Evolutionary conservation across 2,113 vertebrate species (phyloP).

Genomic region (Heloderma charlesbogerti): DNA sequence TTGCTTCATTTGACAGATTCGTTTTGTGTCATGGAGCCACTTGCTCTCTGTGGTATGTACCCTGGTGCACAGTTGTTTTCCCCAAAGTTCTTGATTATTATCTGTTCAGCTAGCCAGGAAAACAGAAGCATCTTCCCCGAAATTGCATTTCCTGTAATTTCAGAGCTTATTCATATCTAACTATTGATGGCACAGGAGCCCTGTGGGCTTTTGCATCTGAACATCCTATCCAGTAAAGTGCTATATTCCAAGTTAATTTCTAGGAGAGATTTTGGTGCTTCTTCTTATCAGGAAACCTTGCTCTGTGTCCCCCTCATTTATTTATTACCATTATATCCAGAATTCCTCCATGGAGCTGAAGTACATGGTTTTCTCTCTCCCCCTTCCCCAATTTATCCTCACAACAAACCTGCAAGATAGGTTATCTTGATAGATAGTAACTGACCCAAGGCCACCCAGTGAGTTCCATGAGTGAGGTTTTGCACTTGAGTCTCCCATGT

Average conservation of each 20-base stretch:
- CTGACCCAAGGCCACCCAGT: background rate
- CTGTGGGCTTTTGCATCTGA: background rate
- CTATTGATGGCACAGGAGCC: background rate
- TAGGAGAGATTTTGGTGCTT: background rate
- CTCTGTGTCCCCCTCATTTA: background rate
- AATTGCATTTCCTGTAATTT: background rate
- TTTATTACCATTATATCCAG: background rate
- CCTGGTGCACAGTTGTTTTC: background rate
- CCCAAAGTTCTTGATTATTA: background rate
- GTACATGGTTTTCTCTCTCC: background rate
- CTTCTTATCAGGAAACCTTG: background rate
- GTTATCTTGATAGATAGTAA: background rate
- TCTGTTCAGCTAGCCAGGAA: background rate
- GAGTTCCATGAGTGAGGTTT: background rate
- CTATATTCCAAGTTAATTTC: background rate
- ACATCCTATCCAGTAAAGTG: background rate
- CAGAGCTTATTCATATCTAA: background rate
- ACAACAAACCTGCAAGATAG: background rate
- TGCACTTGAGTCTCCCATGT: background rate
- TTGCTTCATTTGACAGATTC: background rate
- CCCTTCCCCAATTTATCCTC: background rate
- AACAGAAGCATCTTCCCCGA: constrained; percentile 1
- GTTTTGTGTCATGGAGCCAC: background rate
- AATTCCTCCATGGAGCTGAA: background rate
- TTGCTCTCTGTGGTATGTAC: background rate